A percentile compares a stretch with the other conserved stretches of the same genome.
These are phyloP conservation scores for Eurytoma adleriae DNA, from an alignment of 2,888 invertebrate species.

Conservation along the genomic window DNA sequence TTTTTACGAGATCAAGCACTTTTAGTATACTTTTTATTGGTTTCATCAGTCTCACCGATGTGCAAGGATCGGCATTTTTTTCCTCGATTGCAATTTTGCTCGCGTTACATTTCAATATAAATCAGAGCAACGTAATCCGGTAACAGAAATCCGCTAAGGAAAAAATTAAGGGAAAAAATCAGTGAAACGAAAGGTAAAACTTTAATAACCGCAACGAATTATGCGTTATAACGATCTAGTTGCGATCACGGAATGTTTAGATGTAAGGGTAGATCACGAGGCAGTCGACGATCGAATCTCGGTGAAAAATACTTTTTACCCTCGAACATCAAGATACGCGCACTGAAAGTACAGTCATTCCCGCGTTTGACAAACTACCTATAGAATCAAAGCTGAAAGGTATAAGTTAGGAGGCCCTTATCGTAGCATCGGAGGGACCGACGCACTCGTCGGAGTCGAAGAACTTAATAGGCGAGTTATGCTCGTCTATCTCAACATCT, in stretches of 20 bases:
- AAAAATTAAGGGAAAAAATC: no score
- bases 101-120: no score
- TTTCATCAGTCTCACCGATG: no score
- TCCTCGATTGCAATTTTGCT: no score
- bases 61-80: no score
- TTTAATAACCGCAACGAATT: no score
- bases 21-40: no score
- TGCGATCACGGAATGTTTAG: background rate
- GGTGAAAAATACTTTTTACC: constrained; percentile 29
- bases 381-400: background rate
- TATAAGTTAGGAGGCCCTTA: constrained; percentile 10
- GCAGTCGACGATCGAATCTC: constrained; percentile 26
- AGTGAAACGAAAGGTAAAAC: no score
- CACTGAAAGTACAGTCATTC: background rate
- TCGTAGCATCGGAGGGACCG: constrained; percentile 34
- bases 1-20: no score
- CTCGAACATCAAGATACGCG: background rate
- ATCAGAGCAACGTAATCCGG: no score
- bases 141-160: no score
- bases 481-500: constrained; percentile 47
- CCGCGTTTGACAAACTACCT: constrained; percentile 47
- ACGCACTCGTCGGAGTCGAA: constrained; percentile 2
- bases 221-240: no score
- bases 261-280: background rate
- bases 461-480: constrained; percentile 53